Conservation (phyloP, 2,797 vertebrate species). For the Artibeus lituratus region DNA sequence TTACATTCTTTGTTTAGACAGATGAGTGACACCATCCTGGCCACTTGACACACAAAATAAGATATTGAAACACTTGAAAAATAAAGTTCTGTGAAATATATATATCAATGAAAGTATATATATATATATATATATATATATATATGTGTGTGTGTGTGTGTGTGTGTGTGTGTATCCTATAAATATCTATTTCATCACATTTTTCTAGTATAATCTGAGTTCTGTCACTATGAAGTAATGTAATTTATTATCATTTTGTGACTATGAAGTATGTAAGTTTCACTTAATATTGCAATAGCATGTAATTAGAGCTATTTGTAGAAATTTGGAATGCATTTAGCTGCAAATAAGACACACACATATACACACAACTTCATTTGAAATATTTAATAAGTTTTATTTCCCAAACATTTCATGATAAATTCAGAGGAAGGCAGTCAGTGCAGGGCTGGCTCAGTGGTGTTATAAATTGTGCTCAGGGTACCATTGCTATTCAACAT, state of each 20-base stretch:
- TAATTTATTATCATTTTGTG: not conserved
- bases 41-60: not conserved
- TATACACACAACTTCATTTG: not conserved
- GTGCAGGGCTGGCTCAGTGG: rapidly evolving
- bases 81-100: not conserved
- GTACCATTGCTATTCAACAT: not conserved
- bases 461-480: not conserved
- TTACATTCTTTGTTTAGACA: not conserved
- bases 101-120: not conserved
- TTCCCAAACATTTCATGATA: not conserved
- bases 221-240: not conserved
- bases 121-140: too few species aligned
- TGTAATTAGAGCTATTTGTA: not conserved
- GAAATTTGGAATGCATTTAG: not conserved
- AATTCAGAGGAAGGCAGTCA: not conserved
- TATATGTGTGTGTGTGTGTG: too few species aligned
- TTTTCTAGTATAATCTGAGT: not conserved
- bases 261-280: not conserved
- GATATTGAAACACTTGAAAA: not conserved
- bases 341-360: not conserved
- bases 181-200: not conserved
- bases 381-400: not conserved
- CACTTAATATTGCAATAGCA: not conserved
- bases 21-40: not conserved
- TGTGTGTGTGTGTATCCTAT: too few species aligned